phyloP scores from a whole-genome alignment of 92 coral and sea anemone genomes.

The Phenganax subtilis region DNA sequence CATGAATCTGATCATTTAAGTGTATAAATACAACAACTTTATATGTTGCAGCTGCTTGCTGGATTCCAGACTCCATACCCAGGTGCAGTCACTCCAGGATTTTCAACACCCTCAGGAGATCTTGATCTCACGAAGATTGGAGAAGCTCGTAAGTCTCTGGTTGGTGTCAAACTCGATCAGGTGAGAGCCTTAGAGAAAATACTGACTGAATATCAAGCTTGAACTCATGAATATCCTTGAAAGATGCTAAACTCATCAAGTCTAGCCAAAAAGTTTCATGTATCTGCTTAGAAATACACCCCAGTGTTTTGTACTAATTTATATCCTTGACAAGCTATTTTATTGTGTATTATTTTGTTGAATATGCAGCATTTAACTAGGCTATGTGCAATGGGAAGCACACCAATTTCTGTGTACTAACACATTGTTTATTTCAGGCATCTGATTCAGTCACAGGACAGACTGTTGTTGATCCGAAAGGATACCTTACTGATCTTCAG shows the following conservation, averaged over 20 bases:
- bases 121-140: slow-evolving; percentile 94
- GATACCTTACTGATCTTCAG: slow-evolving; percentile 88
- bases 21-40: background rate
- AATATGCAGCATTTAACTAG: background rate
- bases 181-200: slow-evolving; percentile 21
- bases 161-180: slow-evolving; percentile 97
- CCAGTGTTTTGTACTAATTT: no score
- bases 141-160: slow-evolving; percentile 92
- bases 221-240: no score
- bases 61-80: slow-evolving; percentile 97
- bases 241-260: no score
- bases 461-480: slow-evolving; percentile 96
- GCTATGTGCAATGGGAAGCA: background rate
- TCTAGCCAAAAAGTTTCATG: no score
- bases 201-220: no score
- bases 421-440: slow-evolving; percentile 49
- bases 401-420: background rate
- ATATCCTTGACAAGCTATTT: no score
- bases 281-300: no score
- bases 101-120: slow-evolving; percentile 89
- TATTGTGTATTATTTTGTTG: no score
- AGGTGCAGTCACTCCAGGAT: slow-evolving; percentile 79
- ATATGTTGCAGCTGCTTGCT: slow-evolving; percentile 51
- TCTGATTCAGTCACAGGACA: slow-evolving; percentile 97
- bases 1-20: background rate